Percentiles rank a stretch among this genome's conserved stretches.
Evolutionary conservation across 2,888 invertebrate species (phyloP).

Genomic region (Dusona sp.): DNA sequence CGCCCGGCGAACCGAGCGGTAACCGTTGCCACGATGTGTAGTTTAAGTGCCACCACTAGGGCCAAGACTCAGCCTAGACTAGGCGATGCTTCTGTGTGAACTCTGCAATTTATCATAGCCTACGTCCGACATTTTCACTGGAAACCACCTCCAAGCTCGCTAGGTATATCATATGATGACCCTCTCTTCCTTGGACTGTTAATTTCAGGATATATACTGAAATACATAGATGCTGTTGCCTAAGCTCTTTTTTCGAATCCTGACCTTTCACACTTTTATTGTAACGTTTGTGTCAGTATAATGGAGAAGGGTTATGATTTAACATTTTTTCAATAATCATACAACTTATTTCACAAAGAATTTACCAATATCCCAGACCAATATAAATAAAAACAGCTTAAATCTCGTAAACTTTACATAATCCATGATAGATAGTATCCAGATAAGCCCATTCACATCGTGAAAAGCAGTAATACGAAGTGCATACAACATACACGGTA

Average conservation of each 20-base stretch:
- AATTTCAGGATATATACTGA: constrained; percentile 25
- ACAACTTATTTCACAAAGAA: too few species aligned
- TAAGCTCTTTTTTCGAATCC: constrained; percentile 16
- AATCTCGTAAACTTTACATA: too few species aligned
- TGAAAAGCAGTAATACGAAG: too few species aligned
- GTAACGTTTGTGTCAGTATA: not conserved
- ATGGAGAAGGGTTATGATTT: too few species aligned
- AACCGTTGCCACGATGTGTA: constrained; percentile 75
- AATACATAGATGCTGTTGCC: constrained; percentile 39
- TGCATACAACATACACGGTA: too few species aligned
- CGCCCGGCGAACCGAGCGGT: constrained; percentile 66
- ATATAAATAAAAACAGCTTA: too few species aligned
- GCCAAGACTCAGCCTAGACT: constrained; percentile 51
- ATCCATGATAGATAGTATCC: too few species aligned
- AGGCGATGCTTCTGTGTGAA: constrained; percentile 60
- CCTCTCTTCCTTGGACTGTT: constrained; percentile 19
- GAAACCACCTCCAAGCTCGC: constrained; percentile 62
- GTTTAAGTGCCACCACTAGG: constrained; percentile 77
- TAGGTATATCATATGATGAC: constrained; percentile 28
- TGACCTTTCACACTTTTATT: constrained; percentile 33
- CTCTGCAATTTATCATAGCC: constrained; percentile 76
- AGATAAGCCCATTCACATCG: too few species aligned
- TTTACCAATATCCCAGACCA: too few species aligned
- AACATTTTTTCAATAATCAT: too few species aligned
- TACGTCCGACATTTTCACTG: constrained; percentile 69